Percentiles rank a stretch among this genome's conserved stretches.
phyloP scores from a whole-genome alignment of 2,113 vertebrate genomes.

The Holacanthus passer region DNA sequence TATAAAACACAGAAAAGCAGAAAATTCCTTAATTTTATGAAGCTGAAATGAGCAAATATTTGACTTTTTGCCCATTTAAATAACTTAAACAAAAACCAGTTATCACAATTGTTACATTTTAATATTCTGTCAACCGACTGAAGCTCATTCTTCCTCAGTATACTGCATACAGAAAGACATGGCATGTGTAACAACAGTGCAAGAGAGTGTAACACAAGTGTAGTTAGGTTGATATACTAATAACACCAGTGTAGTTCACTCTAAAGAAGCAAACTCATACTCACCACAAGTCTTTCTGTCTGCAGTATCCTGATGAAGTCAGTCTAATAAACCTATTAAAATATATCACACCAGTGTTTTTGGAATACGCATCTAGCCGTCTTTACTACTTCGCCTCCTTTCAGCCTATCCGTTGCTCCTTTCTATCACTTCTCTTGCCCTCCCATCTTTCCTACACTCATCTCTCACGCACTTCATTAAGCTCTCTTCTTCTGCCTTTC shows the following conservation, averaged over 20 bases:
- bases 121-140: neutral
- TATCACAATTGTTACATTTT: neutral
- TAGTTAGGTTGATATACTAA: neutral
- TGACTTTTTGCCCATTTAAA: neutral
- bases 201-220: neutral
- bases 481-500: neutral
- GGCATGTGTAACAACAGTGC: neutral
- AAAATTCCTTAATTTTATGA: neutral
- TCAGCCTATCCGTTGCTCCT: neutral
- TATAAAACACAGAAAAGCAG: neutral
- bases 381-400: neutral
- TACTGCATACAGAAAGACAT: neutral
- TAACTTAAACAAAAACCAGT: neutral
- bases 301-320: no score
- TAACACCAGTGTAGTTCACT: neutral
- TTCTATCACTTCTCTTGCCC: neutral
- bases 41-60: no score
- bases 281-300: no score
- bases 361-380: neutral
- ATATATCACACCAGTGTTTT: neutral
- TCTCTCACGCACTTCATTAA: constrained; percentile 6
- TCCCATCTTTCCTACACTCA: neutral
- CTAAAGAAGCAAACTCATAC: no score
- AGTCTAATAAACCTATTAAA: neutral
- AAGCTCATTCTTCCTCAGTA: neutral